These are phyloP conservation scores for Gibbula magus DNA, from an alignment of 2,888 invertebrate genomes.

Conservation along the genomic window DNA sequence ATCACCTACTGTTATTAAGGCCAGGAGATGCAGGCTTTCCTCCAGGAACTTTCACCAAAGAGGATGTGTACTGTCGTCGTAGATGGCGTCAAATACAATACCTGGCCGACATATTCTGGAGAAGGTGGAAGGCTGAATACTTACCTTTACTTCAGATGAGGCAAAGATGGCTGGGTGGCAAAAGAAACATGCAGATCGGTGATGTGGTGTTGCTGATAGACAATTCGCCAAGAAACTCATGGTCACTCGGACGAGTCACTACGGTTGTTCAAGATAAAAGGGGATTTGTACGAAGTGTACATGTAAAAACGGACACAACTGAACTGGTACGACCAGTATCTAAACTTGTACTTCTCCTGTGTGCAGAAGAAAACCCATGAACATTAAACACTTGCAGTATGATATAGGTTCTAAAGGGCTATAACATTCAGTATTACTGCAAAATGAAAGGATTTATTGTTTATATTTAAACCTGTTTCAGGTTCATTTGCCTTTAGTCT, in stretches of 20 bases:
- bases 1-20: slow-evolving; percentile 12
- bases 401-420: too few species aligned
- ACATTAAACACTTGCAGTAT: too few species aligned
- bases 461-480: too few species aligned
- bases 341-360: too few species aligned
- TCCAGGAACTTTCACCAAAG: background rate
- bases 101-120: slow-evolving; percentile 9
- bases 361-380: too few species aligned
- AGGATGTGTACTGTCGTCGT: background rate
- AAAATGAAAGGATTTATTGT: too few species aligned
- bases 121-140: background rate
- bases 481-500: too few species aligned
- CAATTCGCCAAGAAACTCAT: background rate
- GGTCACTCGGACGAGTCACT: background rate
- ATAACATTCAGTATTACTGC: too few species aligned
- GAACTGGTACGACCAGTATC: slow-evolving; percentile 16
- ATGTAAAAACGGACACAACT: background rate
- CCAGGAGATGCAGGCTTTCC: background rate
- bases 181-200: background rate
- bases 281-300: background rate
- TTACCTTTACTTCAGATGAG: background rate
- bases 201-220: background rate
- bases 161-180: background rate
- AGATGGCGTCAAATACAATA: slow-evolving; percentile 25
- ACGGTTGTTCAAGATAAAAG: background rate